Percentiles rank a stretch among this genome's conserved stretches.
phyloP scores from a whole-genome alignment of 2,888 invertebrate genomes.

The Arrhopalites spinosus region DNA sequence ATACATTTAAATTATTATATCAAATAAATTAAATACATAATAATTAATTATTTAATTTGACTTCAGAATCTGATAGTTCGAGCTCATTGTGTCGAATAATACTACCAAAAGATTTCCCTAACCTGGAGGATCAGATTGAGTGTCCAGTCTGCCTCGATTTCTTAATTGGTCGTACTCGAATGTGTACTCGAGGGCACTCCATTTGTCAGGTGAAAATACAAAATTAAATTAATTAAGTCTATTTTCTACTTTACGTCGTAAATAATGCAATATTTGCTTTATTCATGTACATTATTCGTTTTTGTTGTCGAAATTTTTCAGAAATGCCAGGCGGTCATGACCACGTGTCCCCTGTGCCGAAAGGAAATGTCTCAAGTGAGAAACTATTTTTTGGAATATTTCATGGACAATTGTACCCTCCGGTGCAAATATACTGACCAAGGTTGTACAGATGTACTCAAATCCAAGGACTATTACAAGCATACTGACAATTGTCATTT shows the following conservation, averaged over 20 bases:
- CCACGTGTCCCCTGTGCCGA: constrained; percentile 19
- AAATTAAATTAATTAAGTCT: too few relatives aligned
- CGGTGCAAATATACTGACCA: constrained; percentile 34
- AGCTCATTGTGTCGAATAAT: constrained; percentile 1
- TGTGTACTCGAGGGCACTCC: constrained; percentile 34
- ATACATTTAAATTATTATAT: too few relatives aligned
- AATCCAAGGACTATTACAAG: neutral
- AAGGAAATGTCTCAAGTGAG: constrained; percentile 34
- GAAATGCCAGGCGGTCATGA: constrained; percentile 8
- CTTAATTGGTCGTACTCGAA: constrained; percentile 13
- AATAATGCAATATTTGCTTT: too few relatives aligned
- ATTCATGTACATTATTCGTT: too few relatives aligned
- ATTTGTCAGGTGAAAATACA: too few relatives aligned
- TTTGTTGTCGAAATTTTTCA: too few relatives aligned
- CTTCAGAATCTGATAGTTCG: too few relatives aligned
- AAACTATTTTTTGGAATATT: constrained; percentile 31
- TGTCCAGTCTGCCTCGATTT: constrained; percentile 31
- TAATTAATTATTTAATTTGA: too few relatives aligned
- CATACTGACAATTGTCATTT: constrained; percentile 29
- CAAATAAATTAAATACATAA: too few relatives aligned
- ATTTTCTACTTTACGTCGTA: too few relatives aligned
- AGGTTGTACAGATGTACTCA: constrained; percentile 23
- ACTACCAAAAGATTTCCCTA: neutral
- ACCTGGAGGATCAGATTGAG: constrained; percentile 20
- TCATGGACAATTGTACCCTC: constrained; percentile 33